Evolutionary conservation across 2,797 vertebrate genomes (phyloP), one percentile per base, ranked within the genome.

Genomic region (Eutrigla gurnardus): DNA sequence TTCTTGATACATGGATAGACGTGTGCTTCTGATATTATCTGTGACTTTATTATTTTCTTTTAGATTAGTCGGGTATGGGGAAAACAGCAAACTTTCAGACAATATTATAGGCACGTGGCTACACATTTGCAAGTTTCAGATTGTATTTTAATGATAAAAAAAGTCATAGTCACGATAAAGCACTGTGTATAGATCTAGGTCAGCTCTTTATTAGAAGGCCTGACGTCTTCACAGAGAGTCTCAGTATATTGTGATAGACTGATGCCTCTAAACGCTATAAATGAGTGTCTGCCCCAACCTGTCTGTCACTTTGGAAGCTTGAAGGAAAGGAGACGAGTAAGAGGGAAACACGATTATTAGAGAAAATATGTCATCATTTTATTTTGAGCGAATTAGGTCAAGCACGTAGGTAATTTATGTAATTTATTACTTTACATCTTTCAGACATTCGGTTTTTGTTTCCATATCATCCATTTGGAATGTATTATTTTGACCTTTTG

Each of bases 111-210:
- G 61, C 40, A 61, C 13, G 33, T 76, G 65, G 68, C 59, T 55
- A 60, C 70, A 84, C 45, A 32, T 78, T 81, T 60, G 50, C 71
- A 53, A 47, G 60, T 75, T 78, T 76, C 61, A 71, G 73, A 70
- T 77, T 72, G 80, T 79, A 73, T 82, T 82, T 78, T 63, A 67
- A 50, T 66, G 63, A 71, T 52, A 39, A 75, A 66, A 69, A 59
- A 60, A 66, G 73, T 75, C 17, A 36, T 64, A 79, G 65, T 72
- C 14, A 74, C 7, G 33, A 67, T 66, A 49, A 77, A 86, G 42
- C 87, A 88, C 85, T 86, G 92, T 89, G 88, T 78, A 70, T 78
- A 86, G 82, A 61, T 80, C 59, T 76, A 80, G 78, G 79, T 64
- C 61, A 69, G 52, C 53, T 71, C 77, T 65, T 62, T 57, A 69